Evolutionary conservation across 2,888 invertebrate genomes (phyloP), one percentile per base, ranked within the genome.

Genomic region (Diarsia mendica): DNA sequence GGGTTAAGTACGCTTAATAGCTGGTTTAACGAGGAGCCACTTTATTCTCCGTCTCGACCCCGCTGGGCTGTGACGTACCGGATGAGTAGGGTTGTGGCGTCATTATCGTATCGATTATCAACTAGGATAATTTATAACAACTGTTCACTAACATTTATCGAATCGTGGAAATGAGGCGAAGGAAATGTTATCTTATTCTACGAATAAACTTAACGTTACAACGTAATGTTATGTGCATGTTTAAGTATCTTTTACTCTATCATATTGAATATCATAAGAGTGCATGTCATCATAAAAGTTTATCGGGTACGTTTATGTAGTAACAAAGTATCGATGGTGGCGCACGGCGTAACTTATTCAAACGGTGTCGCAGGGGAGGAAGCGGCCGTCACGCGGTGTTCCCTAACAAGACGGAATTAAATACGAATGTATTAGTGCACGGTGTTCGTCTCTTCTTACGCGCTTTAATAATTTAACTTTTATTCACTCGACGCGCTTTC

Each of bases 341-440:
- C 83, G 78, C 77, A 13, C 55, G 63, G n/a, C 8, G 63, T 63
- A 63, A 91, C 85, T 89, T 93, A 95, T 95, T 95, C 95, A 90
- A 91, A 87, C 88, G 88, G 91, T 91, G 94, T 94, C 92, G 87
- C 90, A 81, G 88, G 87, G 88, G 91, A 95, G 96, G 96, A 96
- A 95, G 91, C 92, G 90, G 83, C 91, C 94, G 93, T 94, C 95
- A 94, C 93, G 92, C 89, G 85, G 88, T 89, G 91, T 90, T 88
- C 90, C 90, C 92, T 91, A 93, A 93, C 94, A 92, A 94, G 95
- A 95, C 95, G 90, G 93, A 94, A 94, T 95, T 95, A 95, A 95
- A 95, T 94, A 94, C 93, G 90, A 93, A 92, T 92, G 93, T 93
- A 93, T 93, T 92, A 93, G 91, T 89, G 84, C 82, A 83, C 81